Base-by-base conservation (phyloP, 2,888 invertebrate species). In the Leucania comma region DNA sequence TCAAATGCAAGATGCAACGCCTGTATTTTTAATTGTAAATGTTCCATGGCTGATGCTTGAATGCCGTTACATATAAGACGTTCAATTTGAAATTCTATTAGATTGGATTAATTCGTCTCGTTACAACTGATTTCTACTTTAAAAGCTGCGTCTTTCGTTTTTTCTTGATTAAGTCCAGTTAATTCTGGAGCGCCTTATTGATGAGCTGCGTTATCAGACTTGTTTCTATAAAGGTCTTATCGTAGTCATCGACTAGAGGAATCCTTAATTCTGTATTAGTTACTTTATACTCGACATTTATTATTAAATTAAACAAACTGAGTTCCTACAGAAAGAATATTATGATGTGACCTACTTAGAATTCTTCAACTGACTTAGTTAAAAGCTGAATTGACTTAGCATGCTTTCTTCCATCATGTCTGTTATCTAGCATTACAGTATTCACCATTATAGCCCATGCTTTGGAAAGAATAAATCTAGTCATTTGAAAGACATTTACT, bases 11-110 rank as follows among this genome's bases (percentile, higher is more conserved):
- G 67, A 73, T 78, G 72, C 80, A 84, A 59, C 61, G 65, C 60
- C 48, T 83, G 68, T 73, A 68, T 78, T 84, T 77, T 81, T 83
- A 83, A 83, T 84, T 85, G 77, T 81, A 83, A 84, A 84, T 83
- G 66, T 48, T 63, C 57, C 74, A 65, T 66, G 66, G 59, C 56
- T 57, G 35, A 69, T 54, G 61, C 68, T 72, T 51, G 57, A 38
- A 66, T 70, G 65, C 81, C 76, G 83, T 83, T 81, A 82, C 72
- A 69, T 53, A 58, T 75, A 68, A 78, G 74, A 72, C 61, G 51
- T 38, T n/a, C 53, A 57, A 83, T 84, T 83, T 80, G 81, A 68
- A 84, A 82, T 82, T 84, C 83, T 80, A 84, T 80, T 78, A 64
- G 69, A 68, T 69, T 59, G 46, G 61, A 67, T 59, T 75, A 42